These are phyloP conservation scores for Platypus cylindrus DNA, from an alignment of 2,888 invertebrate genomes.

Conservation along the genomic window DNA sequence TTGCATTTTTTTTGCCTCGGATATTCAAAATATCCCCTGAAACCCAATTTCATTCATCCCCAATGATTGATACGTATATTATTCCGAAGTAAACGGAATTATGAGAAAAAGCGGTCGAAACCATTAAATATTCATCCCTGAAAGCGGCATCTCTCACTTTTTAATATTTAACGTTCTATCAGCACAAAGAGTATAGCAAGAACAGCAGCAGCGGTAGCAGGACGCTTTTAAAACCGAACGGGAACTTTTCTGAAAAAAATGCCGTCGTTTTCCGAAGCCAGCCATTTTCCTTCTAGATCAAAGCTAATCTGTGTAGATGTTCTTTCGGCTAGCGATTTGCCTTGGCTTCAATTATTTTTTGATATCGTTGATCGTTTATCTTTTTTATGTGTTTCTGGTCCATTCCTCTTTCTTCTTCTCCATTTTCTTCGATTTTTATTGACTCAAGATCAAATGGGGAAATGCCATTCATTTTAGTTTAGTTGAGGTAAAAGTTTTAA, in stretches of 20 bases:
- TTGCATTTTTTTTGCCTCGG: too few species aligned
- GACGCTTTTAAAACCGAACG: too few species aligned
- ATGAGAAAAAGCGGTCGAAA: constrained; percentile 21
- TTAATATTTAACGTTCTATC: constrained; percentile 27
- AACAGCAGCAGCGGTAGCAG: too few species aligned
- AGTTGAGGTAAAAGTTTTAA: too few species aligned
- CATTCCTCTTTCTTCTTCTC: too few species aligned
- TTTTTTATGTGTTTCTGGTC: constrained; percentile 5
- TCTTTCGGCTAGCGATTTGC: constrained; percentile 11
- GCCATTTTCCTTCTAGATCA: constrained; percentile 29
- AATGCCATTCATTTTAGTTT: too few species aligned
- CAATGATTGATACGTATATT: constrained; percentile 25
- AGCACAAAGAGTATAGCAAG: too few species aligned
- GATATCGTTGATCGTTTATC: constrained; percentile 7
- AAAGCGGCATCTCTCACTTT: constrained; percentile 19
- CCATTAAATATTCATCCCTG: constrained; percentile 23
- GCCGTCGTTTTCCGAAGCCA: constrained; percentile 26
- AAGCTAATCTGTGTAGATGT: constrained; percentile 30
- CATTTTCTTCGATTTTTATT: too few species aligned
- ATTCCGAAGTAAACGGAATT: constrained; percentile 26
- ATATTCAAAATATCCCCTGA: too few species aligned
- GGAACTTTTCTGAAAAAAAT: too few species aligned
- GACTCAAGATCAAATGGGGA: too few species aligned
- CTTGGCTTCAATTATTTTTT: constrained; percentile 12
- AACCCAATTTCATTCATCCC: too few species aligned